These are phyloP conservation scores for Misgurnus anguillicaudatus DNA, from an alignment of 2,113 vertebrate genomes.

Conservation along the genomic window DNA sequence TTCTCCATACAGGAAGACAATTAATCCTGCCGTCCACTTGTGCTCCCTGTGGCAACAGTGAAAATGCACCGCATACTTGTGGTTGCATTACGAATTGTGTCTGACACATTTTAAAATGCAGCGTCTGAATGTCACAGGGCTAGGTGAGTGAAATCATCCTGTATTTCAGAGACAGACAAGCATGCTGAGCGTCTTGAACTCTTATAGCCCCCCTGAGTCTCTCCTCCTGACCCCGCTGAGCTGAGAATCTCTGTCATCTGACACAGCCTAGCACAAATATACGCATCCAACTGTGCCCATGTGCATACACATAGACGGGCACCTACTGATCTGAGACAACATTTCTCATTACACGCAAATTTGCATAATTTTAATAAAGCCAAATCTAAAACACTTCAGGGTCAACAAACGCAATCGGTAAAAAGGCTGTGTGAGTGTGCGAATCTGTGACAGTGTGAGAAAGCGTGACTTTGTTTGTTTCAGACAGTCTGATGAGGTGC, in stretches of 20 bases:
- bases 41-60: too few relatives aligned
- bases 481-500: slow-evolving; percentile 47
- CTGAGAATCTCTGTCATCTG: slow-evolving; percentile 35
- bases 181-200: slow-evolving; percentile 32
- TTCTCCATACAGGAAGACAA: too few relatives aligned
- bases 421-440: slow-evolving; percentile 19
- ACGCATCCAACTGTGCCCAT: not conserved
- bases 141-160: not conserved
- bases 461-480: slow-evolving; percentile 51
- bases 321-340: slow-evolving; percentile 18
- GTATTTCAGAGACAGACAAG: slow-evolving; percentile 5
- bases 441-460: slow-evolving; percentile 40
- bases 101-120: too few relatives aligned
- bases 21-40: too few relatives aligned
- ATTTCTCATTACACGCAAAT: slow-evolving; percentile 24
- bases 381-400: slow-evolving; percentile 37
- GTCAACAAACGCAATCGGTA: slow-evolving; percentile 14
- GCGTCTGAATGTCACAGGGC: not conserved
- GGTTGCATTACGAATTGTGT: too few relatives aligned
- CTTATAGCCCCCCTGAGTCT: slow-evolving; percentile 29
- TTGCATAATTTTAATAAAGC: slow-evolving; percentile 40
- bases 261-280: not conserved
- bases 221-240: slow-evolving; percentile 23
- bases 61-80: too few relatives aligned
- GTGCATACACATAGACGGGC: slow-evolving; percentile 14